Base-by-base conservation (phyloP, 2,888 invertebrate genomes). In the Synergus japonicus region DNA sequence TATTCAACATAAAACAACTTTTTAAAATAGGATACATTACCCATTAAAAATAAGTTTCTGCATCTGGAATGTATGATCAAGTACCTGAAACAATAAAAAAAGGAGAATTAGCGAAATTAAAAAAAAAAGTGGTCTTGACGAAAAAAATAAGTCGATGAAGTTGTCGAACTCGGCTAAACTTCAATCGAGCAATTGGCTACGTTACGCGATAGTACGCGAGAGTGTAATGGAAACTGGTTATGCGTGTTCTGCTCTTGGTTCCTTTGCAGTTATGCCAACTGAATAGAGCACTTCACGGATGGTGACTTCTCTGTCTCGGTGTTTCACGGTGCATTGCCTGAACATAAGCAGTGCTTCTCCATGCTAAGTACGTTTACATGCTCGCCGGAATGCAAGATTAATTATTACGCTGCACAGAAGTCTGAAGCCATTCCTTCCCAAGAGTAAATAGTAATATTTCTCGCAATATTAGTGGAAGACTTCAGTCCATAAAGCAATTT, bases 121-220 rank as follows among this genome's bases (percentile, higher is more conserved):
- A 22, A 22, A 22, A 22, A 49, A 15, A n/a, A n/a, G 15, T 7
- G 49, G 2, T 49, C 15, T 2, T 15, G 15, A 7, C 2, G 15
- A 10, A 10, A 22, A 60, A 10, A 3, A 22, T 22, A 22, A 60
- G 18, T 22, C 18, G 18, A 60, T 60, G 10, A 60, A n/a, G 49
- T 49, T n/a, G n/a, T 49, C 49, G 49, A 49, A 60, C 60, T 60
- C 60, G 60, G 8, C 60, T 60, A 18, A 60, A 60, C 18, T 60
- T 22, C 9, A 60, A 87, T 86, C 85, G 87, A 85, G 85, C 86
- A 84, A 87, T 87, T 85, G 84, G 83, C 84, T 81, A 81, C 81
- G 84, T 83, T 83, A 83, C 83, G 80, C 79, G 81, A 81, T 64
- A 78, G 78, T 73, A 64, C 79, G 60, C 18, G 63, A 29, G 46